phyloP scores from a whole-genome alignment of 2,113 vertebrate species.

The Salvelinus namaycush region DNA sequence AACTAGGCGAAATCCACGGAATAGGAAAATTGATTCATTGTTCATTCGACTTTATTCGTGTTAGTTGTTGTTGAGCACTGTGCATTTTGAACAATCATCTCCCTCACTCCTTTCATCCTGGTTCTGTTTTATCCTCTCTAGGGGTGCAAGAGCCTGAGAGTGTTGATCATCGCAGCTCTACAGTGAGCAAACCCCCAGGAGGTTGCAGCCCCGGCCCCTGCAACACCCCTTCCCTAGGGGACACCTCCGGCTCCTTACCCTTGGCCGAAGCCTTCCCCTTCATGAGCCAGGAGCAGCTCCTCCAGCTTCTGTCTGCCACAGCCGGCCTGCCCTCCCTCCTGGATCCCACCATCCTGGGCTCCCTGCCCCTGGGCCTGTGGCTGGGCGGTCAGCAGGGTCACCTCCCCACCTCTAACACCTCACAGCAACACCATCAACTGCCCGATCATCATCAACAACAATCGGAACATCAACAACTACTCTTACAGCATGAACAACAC shows the following conservation, averaged over 20 bases:
- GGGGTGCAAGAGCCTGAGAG: slow-evolving; percentile 46
- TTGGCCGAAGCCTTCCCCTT: slow-evolving; percentile 85
- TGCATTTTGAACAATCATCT: not conserved
- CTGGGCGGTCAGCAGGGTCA: slow-evolving; percentile 65
- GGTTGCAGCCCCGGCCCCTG: slow-evolving; percentile 65
- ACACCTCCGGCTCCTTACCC: slow-evolving; percentile 49
- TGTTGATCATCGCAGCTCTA: slow-evolving; percentile 45
- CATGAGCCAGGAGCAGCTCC: slow-evolving; percentile 85
- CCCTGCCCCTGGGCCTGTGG: slow-evolving; percentile 76
- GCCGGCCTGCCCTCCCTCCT: slow-evolving; percentile 72
- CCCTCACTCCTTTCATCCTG: not conserved
- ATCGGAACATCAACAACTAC: slow-evolving; percentile 56
- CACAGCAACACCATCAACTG: slow-evolving; percentile 49
- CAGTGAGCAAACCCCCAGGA: slow-evolving; percentile 58
- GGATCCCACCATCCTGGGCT: slow-evolving; percentile 73
- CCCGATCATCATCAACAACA: slow-evolving; percentile 67
- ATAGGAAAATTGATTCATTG: not conserved
- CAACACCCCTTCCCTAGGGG: slow-evolving; percentile 53
- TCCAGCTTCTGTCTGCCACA: slow-evolving; percentile 79
- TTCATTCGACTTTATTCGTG: not conserved
- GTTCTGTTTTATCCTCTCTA: slow-evolving; percentile 19
- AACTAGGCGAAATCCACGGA: too few species aligned
- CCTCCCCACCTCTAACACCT: slow-evolving; percentile 45
- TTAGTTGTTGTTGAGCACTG: not conserved
- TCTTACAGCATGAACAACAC: slow-evolving; percentile 63